Evolutionary conservation across 1,140 invertebrate genomes (phyloP).

Genomic region (Notospermus geniculatus): DNA sequence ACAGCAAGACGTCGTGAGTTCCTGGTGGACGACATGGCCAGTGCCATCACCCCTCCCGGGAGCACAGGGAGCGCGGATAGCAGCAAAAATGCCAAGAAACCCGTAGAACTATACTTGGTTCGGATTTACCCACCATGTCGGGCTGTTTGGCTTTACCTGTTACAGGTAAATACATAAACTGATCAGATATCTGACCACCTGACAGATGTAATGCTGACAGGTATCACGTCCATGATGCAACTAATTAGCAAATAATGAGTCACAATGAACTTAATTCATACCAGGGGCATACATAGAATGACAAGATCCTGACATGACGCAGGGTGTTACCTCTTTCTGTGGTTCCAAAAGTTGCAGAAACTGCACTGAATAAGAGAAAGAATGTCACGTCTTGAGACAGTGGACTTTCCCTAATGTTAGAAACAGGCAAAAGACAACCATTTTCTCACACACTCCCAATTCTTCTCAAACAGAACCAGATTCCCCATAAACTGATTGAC

Average conservation of each 20-base stretch:
- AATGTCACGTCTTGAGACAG: too few relatives aligned
- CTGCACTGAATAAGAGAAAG: too few relatives aligned
- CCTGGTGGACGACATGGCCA: not conserved
- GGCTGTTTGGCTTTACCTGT: constrained; percentile 37
- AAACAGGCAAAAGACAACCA: too few relatives aligned
- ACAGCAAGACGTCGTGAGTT: not conserved
- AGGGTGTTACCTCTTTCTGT: not conserved
- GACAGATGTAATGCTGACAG: too few relatives aligned
- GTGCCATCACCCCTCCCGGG: not conserved
- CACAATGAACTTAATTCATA: too few relatives aligned
- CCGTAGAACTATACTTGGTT: constrained; percentile 36
- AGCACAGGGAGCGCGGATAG: not conserved
- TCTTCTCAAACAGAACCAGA: constrained; percentile 24
- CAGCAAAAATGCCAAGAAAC: constrained; percentile 12
- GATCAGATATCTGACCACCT: too few relatives aligned
- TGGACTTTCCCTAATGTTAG: too few relatives aligned
- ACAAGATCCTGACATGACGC: too few relatives aligned
- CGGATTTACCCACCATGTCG: constrained; percentile 38
- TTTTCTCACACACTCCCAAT: not conserved
- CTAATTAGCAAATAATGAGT: too few relatives aligned
- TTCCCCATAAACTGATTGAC: constrained; percentile 32
- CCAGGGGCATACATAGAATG: too few relatives aligned
- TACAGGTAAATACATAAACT: constrained; percentile 30
- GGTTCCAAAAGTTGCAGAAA: too few relatives aligned
- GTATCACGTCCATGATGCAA: too few relatives aligned